Base-by-base conservation (phyloP, 2,797 vertebrate species). In the Sebastes dallii region DNA sequence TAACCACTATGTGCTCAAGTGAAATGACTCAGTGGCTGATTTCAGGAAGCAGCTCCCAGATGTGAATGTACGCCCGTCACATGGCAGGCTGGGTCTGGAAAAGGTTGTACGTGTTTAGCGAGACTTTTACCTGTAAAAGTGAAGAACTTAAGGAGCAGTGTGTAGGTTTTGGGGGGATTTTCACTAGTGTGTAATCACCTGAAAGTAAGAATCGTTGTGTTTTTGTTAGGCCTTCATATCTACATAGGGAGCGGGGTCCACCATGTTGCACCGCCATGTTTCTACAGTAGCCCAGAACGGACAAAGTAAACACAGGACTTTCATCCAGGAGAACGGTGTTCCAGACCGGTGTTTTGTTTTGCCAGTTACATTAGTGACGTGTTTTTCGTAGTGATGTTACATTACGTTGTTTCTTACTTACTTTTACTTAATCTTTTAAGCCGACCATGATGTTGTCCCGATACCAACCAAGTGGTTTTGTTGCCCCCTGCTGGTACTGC, bases 1-100 rank as follows among this genome's bases (percentile, higher is more conserved):
- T 89, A 88, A 84, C 78, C 67, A 66, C 62, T 75, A 46, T 83
- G 58, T 60, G 72, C 75, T 86, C 60, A 62, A 80, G 77, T 66
- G 50, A 78, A 86, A 77, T 64, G 60, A 81, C 66, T 89, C 20
- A 1, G 32, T 78, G 46, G 27, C 69, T 73, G 68, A 75, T 64
- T 73, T 52, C 27, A 67, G 64, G 24, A 56, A 36, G 56, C 75
- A 73, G 36, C 77, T 77, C 66, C 66, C 69, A 46, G 32, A 75
- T 67, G 61, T 72, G 20, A 77, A 62, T 54, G 54, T 30, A 58
- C 3, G 18, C 50, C 36, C 36, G 29, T 69, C 54, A 36, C 30
- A 13, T 46, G 7, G 36, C 30, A 27, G 67, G 32, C 61, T n/a
- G 27, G 6, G 36, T 50, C 18, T 73, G 11, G 24, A 58, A 34